phyloP scores from a whole-genome alignment of 2,797 vertebrate genomes.

The Muraenolepis orangiensis region DNA sequence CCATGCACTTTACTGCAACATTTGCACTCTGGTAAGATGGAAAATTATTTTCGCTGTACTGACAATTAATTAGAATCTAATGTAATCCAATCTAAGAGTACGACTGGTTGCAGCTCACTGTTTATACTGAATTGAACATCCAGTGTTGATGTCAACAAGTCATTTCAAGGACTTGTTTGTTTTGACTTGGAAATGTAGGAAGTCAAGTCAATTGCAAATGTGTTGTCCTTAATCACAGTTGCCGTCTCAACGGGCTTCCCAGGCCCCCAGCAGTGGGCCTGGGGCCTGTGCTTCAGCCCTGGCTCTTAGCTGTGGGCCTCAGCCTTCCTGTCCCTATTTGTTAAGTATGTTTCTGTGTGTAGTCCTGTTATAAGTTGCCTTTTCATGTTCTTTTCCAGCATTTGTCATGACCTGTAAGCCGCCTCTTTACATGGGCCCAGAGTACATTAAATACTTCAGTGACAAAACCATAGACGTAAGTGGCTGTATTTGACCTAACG shows the following conservation, averaged over 20 bases:
- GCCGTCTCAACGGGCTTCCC: background rate
- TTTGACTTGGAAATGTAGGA: no score
- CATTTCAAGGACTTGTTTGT: no score
- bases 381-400: slow-evolving; percentile 59
- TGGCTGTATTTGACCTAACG: slow-evolving; percentile 18
- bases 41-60: no score
- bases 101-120: background rate
- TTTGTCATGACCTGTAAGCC: slow-evolving; percentile 95
- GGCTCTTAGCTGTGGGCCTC: no score
- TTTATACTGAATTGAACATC: background rate
- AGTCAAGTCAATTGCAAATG: background rate
- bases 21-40: no score
- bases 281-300: no score
- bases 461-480: slow-evolving; percentile 93
- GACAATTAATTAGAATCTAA: no score
- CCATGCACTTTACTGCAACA: no score
- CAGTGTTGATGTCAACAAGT: background rate
- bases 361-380: background rate
- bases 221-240: background rate
- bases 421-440: slow-evolving; percentile 92
- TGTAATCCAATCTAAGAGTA: no score
- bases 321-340: background rate
- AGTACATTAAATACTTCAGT: slow-evolving; percentile 94
- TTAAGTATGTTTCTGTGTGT: background rate
- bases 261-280: no score